Percentiles rank a stretch among this genome's conserved stretches.
Conservation (phyloP, 2,113 vertebrate genomes). For the Tachysurus vachellii region DNA sequence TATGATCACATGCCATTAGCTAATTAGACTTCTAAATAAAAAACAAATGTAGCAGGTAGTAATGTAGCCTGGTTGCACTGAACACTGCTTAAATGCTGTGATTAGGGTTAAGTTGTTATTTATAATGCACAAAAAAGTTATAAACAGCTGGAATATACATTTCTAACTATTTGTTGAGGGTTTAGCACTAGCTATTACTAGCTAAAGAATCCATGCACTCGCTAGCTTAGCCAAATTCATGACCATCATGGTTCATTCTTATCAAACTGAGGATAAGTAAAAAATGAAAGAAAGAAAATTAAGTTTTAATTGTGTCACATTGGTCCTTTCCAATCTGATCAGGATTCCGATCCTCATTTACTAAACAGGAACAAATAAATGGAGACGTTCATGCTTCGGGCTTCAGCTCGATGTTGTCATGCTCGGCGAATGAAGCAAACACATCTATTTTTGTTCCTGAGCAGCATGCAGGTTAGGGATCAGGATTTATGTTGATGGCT, state of each 20-base stretch:
- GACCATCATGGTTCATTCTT: too few relatives aligned
- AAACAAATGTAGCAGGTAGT: neutral
- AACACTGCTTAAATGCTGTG: neutral
- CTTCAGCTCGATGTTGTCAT: neutral
- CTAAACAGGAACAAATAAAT: neutral
- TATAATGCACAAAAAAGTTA: too few relatives aligned
- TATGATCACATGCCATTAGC: neutral
- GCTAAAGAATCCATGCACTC: too few relatives aligned
- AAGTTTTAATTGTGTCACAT: too few relatives aligned
- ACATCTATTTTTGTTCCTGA: neutral
- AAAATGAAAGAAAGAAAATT: too few relatives aligned
- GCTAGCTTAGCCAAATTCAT: neutral
- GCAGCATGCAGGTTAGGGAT: neutral
- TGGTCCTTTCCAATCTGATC: neutral
- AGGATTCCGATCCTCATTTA: neutral
- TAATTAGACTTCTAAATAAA: neutral
- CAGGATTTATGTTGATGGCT: conserved; percentile 12
- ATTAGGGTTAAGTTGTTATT: too few relatives aligned
- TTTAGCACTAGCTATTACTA: too few relatives aligned
- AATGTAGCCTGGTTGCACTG: neutral
- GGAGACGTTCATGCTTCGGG: neutral
- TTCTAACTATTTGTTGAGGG: too few relatives aligned
- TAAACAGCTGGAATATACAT: too few relatives aligned
- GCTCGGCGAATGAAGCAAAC: neutral
- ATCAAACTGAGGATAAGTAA: too few relatives aligned